Percentiles rank a stretch among this genome's conserved stretches.
Evolutionary conservation across 2,888 invertebrate species (phyloP).

Genomic region (Cephalotes varians): DNA sequence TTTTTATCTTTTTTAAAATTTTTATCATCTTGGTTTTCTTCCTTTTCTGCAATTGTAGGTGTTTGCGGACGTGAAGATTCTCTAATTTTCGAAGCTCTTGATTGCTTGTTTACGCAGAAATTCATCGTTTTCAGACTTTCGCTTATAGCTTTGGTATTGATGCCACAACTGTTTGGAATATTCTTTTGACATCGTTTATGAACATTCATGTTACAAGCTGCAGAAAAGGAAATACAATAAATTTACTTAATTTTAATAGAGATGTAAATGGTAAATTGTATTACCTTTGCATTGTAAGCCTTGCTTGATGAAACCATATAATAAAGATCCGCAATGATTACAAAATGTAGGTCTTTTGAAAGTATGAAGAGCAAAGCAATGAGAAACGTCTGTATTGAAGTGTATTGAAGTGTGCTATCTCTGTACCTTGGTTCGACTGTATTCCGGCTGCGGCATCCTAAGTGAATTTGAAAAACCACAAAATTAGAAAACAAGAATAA

Average conservation of each 20-base stretch:
- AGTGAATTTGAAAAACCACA: constrained; percentile 51
- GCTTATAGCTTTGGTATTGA: constrained; percentile 98
- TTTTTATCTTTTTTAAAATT: constrained; percentile 13
- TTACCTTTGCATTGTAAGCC: constrained; percentile 97
- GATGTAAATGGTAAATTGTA: constrained; percentile 10
- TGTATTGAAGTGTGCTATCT: constrained; percentile 91
- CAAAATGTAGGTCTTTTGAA: constrained; percentile 99
- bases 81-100: constrained; percentile 82
- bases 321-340: constrained; percentile 99
- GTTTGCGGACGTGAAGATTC: constrained; percentile 66
- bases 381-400: constrained; percentile 97
- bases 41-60: constrained; percentile 67
- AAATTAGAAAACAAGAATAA: constrained; percentile 42
- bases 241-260: background rate
- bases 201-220: constrained; percentile 98
- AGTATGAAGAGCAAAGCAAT: constrained; percentile 97
- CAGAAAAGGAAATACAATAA: constrained; percentile 57
- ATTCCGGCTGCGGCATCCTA: constrained; percentile 76
- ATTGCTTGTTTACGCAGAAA: constrained; percentile 95
- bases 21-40: constrained; percentile 41
- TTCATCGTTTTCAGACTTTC: constrained; percentile 96
- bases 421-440: constrained; percentile 87
- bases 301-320: constrained; percentile 98
- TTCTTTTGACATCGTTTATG: constrained; percentile 99
- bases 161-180: constrained; percentile 99